Conservation (phyloP, 1,140 invertebrate genomes). For the Alviniconcha marisindica region DNA sequence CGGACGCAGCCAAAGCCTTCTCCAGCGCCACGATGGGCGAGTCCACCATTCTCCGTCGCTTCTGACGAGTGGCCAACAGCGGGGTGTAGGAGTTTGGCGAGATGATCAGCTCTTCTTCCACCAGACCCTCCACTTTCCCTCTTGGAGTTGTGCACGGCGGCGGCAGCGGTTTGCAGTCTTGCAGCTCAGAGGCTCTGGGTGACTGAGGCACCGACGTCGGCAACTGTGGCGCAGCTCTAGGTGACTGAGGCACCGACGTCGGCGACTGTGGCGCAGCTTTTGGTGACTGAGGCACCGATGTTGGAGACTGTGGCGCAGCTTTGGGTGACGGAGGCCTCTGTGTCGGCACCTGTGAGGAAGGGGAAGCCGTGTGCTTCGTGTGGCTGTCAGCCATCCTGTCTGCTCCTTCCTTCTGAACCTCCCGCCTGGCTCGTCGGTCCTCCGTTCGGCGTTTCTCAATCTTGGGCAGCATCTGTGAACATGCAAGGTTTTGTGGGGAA, state of each 20-base stretch:
- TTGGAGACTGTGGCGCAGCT: too few relatives aligned
- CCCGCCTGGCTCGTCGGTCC: too few relatives aligned
- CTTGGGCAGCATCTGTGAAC: slow-evolving; percentile 8
- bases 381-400: too few relatives aligned
- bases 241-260: too few relatives aligned
- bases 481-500: background rate
- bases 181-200: too few relatives aligned
- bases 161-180: background rate
- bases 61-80: slow-evolving; percentile 14
- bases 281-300: too few relatives aligned
- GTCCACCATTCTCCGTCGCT: background rate
- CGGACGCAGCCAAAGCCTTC: background rate
- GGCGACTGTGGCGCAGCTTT: too few relatives aligned
- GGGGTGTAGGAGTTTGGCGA: slow-evolving; percentile 36
- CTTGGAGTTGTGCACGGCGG: background rate
- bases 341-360: too few relatives aligned
- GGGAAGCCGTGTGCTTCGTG: too few relatives aligned
- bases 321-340: too few relatives aligned
- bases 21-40: background rate
- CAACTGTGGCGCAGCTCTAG: too few relatives aligned
- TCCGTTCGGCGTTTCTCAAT: slow-evolving; percentile 30
- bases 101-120: slow-evolving; percentile 42
- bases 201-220: background rate
- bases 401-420: background rate
- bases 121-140: background rate